Conservation (phyloP, 2,113 vertebrate species). For the Scopus umbretta region DNA sequence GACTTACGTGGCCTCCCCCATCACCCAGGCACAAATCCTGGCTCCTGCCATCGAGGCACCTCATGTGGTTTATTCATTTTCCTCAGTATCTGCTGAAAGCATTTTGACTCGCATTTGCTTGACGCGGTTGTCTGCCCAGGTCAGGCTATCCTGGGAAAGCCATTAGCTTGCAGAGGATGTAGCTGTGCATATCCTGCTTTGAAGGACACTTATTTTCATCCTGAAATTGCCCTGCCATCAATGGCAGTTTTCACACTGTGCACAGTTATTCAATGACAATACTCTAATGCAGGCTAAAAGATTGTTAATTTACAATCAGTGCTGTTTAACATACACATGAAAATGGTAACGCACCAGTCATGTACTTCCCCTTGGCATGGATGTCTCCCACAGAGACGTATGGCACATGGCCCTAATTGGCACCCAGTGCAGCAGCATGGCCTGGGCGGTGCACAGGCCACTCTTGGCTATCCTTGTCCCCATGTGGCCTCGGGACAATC, state of each 20-base stretch:
- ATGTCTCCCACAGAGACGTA: background rate
- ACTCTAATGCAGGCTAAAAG: background rate
- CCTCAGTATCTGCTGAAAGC: background rate
- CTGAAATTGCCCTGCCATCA: background rate
- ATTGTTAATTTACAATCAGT: background rate
- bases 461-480: background rate
- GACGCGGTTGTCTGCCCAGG: background rate
- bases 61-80: background rate
- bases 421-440: background rate
- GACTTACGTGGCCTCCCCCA: background rate
- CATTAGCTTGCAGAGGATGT: background rate
- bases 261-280: background rate
- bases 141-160: background rate
- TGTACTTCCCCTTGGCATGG: accelerated
- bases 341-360: accelerated
- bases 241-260: background rate
- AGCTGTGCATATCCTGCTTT: background rate
- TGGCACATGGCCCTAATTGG: accelerated
- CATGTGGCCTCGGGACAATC: background rate
- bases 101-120: background rate
- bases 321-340: background rate
- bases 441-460: background rate
- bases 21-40: background rate
- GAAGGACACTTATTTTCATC: background rate
- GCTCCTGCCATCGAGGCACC: background rate